These are phyloP conservation scores for Sprattus sprattus DNA, from an alignment of 2,113 vertebrate species.

Conservation along the genomic window DNA sequence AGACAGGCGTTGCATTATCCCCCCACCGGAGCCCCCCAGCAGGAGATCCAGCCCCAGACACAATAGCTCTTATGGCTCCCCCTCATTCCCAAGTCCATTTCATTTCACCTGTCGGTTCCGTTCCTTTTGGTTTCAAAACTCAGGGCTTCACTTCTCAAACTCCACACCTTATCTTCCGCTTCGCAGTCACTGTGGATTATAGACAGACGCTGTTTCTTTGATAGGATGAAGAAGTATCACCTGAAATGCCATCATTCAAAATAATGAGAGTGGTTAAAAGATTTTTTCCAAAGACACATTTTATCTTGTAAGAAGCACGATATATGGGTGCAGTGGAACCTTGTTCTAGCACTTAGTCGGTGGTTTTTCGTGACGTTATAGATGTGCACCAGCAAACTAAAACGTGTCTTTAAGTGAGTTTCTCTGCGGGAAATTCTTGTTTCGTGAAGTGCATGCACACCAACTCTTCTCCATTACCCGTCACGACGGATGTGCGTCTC, in stretches of 20 bases:
- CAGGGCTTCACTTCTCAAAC: not conserved
- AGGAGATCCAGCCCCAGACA: not conserved
- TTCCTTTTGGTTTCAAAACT: not conserved
- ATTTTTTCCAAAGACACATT: not conserved
- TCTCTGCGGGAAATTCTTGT: not conserved
- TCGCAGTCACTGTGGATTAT: not conserved
- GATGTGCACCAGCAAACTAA: not conserved
- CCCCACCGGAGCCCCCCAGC: conserved; percentile 1
- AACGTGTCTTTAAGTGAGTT: not conserved
- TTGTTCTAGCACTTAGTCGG: not conserved
- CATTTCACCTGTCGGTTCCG: conserved; percentile 5
- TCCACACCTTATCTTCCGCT: not conserved
- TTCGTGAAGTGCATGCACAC: not conserved
- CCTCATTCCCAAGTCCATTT: not conserved
- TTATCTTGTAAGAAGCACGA: not conserved
- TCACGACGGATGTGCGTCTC: not conserved
- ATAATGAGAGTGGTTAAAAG: not conserved
- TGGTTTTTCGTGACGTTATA: not conserved
- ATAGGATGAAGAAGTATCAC: not conserved
- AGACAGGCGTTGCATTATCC: not conserved
- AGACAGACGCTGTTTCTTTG: not conserved
- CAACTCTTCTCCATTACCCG: not conserved
- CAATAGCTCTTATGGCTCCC: conserved; percentile 1
- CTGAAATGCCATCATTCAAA: not conserved
- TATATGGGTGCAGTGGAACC: not conserved